Conservation (phyloP, 2,888 invertebrate species). For the Labia minor region DNA sequence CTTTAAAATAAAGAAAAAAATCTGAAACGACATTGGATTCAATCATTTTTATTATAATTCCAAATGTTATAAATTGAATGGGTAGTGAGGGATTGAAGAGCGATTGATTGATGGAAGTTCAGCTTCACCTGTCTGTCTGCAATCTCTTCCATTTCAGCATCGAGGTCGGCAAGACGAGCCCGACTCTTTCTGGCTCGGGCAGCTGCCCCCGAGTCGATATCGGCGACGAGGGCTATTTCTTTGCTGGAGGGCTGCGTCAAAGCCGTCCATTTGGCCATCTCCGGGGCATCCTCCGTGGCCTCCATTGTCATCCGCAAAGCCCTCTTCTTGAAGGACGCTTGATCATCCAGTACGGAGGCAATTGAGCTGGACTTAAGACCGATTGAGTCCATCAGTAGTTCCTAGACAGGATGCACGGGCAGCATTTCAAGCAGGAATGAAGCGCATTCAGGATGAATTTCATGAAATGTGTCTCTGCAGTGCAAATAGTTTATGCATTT, state of each 20-base stretch:
- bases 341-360: slow-evolving; percentile 31
- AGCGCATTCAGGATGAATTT: neutral
- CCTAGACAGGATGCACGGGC: slow-evolving; percentile 46
- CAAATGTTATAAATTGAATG: too few species aligned
- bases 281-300: slow-evolving; percentile 29
- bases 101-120: too few species aligned
- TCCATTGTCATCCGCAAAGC: slow-evolving; percentile 33
- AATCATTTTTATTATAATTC: too few species aligned
- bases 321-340: slow-evolving; percentile 41
- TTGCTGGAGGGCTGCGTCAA: slow-evolving; percentile 22
- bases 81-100: too few species aligned
- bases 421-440: slow-evolving; percentile 31
- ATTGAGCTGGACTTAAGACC: slow-evolving; percentile 34
- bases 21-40: too few species aligned
- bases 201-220: slow-evolving; percentile 43
- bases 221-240: slow-evolving; percentile 24
- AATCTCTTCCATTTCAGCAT: slow-evolving; percentile 63
- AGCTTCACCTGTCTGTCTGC: slow-evolving; percentile 47
- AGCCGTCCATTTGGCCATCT: slow-evolving; percentile 48
- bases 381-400: slow-evolving; percentile 52
- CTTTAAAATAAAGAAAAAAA: too few species aligned
- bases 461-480: neutral
- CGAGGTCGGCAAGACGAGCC: slow-evolving; percentile 58
- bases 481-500: too few species aligned
- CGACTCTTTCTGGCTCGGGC: slow-evolving; percentile 54